Evolutionary conservation across 1,140 invertebrate species (phyloP), one percentile per base, ranked within the genome.

Genomic region (Charaxes varanes): DNA sequence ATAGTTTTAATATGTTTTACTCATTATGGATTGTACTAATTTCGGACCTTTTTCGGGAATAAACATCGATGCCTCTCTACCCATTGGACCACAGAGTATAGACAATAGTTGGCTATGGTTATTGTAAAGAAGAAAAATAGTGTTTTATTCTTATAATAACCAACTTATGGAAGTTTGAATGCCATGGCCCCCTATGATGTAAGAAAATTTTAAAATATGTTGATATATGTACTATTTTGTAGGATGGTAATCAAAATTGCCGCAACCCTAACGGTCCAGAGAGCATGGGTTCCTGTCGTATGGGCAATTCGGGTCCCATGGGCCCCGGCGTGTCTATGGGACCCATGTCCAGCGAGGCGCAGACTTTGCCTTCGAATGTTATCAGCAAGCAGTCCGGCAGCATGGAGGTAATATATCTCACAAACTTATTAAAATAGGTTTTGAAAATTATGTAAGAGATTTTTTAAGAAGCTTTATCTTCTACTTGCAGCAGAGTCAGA

Each of bases 401-500:
- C 54, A 91, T 90, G 88, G 92, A 90, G 85, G 86, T 80, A 79
- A 81, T 28, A 15, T 12, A 18, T 2, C n/a, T 15, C 3, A 5
- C 21, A 8, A n/a, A 22, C 6, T 3, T 3, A 7, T 22, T 3
- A n/a, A n/a, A n/a, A 22, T 22, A n/a, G 21, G 6, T 22, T 22
- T 22, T 3, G 6, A 22, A 2, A 4, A 23, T 23, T 8, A 22
- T 23, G 23, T 26, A 26, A n/a, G 2, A 7, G 21, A 8, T 22
- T 22, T 22, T 22, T 22, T 8, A 1, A 1, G 10, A 4, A 11
- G 4, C 6, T 28, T 28, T 4, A 28, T 28, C 15, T 41, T 28
- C 59, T 44, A 54, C 93, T 96, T 97, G 85, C 96, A 98, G 73
- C 96, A 97, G 81, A 98, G 94, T 86, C 96, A 98, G 82, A 96